Base-by-base conservation (phyloP, 2,888 invertebrate species). In the Sphecodes monilicornis region DNA sequence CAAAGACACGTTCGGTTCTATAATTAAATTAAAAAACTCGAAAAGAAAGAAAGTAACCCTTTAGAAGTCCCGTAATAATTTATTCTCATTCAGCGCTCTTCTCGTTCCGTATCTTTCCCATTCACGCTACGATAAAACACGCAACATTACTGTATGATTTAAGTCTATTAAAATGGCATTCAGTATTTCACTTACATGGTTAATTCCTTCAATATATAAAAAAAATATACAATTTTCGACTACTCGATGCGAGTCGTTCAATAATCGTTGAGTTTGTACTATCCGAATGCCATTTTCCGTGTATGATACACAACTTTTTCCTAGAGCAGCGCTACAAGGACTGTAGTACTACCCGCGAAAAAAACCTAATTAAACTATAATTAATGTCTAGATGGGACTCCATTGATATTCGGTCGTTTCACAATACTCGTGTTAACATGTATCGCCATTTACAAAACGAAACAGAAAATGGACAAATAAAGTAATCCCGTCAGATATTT, bases 161-260 rank as follows among this genome's bases (percentile, higher is more conserved):
- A 92, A 91, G 90, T 78, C 91, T 91, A 91, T 90, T 81, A 94
- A 94, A 94, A 94, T 94, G 94, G 94, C 94, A 94, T 94, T 94
- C 94, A 94, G 94, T 93, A 91, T 92, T 91, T 92, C 90, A 66
- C 92, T 92, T 93, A 94, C 92, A 93, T 91, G 91, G 93, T 93
- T 93, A 93, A 86, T 92, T 93, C 92, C 92, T 93, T 93, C 91
- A 88, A 90, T 90, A 92, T 91, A 94, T 94, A 94, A 94, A 94
- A 94, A 94, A 94, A 94, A 94, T 94, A 94, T 94, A 94, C 94
- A 94, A 94, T 94, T 94, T 66, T 94, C 92, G 93, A 94, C 92
- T 94, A 94, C 92, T 91, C 91, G 93, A 93, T 93, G 92, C 91
- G 68, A 93, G 93, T 93, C 91, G 92, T 92, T 91, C 91, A 90